phyloP scores from a whole-genome alignment of 92 coral and sea anemone species.

The Virgularia gustaviana region DNA sequence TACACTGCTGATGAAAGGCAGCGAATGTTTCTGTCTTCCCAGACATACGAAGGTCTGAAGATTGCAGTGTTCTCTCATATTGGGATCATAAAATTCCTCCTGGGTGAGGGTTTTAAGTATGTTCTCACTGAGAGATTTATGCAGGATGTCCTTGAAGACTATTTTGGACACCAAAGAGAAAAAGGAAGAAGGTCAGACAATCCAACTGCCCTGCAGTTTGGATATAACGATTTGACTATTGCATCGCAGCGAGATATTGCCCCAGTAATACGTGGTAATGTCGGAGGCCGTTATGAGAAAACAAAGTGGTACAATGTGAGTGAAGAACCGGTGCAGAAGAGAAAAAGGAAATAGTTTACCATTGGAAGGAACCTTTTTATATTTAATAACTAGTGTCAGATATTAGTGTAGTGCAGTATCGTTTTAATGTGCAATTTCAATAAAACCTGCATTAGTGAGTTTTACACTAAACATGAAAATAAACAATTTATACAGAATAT shows the following conservation, averaged over 20 bases:
- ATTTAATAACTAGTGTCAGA: too few species aligned
- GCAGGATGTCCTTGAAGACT: constrained; percentile 9
- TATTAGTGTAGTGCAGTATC: too few species aligned
- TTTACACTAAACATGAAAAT: too few species aligned
- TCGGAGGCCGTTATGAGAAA: neutral
- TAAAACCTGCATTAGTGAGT: too few species aligned
- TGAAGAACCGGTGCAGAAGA: too few species aligned
- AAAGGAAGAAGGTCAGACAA: constrained; percentile 16
- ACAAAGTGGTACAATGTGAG: too few species aligned
- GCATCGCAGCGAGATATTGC: constrained; percentile 2
- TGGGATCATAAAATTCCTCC: neutral
- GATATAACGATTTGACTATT: constrained; percentile 9
- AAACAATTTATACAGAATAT: too few species aligned
- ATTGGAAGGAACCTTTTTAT: too few species aligned
- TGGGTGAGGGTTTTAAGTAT: constrained; percentile 1
- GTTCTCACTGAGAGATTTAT: constrained; percentile 13
- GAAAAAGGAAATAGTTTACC: too few species aligned
- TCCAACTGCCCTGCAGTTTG: constrained; percentile 14
- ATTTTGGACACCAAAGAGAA: constrained; percentile 7
- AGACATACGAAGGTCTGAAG: too few species aligned
- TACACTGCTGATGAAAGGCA: neutral
- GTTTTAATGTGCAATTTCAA: too few species aligned
- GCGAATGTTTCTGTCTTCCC: constrained; percentile 6
- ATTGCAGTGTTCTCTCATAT: neutral
- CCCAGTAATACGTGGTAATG: constrained; percentile 1